phyloP scores from a whole-genome alignment of 2,797 vertebrate species.

The Gallinago nigripennis region DNA sequence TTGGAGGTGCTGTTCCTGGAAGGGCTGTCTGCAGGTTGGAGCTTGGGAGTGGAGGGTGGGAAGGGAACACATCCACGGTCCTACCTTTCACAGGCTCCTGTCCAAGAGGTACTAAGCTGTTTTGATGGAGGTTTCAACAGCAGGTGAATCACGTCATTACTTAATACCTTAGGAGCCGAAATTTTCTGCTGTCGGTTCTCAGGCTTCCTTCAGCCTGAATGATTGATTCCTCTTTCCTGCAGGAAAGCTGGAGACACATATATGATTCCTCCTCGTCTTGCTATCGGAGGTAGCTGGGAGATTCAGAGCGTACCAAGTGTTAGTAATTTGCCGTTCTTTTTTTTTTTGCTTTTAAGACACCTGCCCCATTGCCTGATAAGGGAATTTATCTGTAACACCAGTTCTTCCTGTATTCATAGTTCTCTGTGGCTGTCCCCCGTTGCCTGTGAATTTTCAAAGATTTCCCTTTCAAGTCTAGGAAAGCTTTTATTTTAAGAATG shows the following conservation, averaged over 20 bases:
- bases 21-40: not conserved
- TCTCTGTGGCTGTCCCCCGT: not conserved
- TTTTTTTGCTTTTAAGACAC: not conserved
- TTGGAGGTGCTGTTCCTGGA: not conserved
- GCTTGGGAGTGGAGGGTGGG: fast-evolving
- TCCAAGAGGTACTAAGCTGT: not conserved
- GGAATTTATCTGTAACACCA: slow-evolving; percentile 1
- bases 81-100: not conserved
- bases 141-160: not conserved
- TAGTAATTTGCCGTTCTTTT: not conserved
- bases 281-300: not conserved
- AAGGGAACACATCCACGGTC: fast-evolving
- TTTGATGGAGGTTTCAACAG: not conserved
- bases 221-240: not conserved
- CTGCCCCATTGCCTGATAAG: not conserved
- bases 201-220: not conserved
- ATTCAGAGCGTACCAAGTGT: not conserved
- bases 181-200: not conserved
- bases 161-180: not conserved
- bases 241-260: not conserved
- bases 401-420: not conserved
- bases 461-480: slow-evolving; percentile 23
- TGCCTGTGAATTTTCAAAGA: slow-evolving; percentile 23
- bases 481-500: slow-evolving; percentile 43
- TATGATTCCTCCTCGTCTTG: not conserved